phyloP scores from a whole-genome alignment of 2,797 vertebrate genomes.

The Protosalanx chinensis region DNA sequence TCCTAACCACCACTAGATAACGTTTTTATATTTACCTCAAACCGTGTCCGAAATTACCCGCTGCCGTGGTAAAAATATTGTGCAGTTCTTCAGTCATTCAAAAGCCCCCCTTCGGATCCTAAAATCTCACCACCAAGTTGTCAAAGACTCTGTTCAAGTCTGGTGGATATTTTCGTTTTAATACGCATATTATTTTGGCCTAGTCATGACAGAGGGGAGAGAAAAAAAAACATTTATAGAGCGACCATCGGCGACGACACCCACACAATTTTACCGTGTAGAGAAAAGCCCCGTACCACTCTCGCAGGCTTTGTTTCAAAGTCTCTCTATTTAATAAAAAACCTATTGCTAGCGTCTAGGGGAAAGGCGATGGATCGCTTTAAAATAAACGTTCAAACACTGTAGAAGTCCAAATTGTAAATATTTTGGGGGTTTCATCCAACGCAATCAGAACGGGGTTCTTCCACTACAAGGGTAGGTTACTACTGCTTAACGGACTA shows the following conservation, averaged over 20 bases:
- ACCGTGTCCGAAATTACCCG: background rate
- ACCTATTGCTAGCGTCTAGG: no score
- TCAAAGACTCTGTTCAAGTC: background rate
- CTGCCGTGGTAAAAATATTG: background rate
- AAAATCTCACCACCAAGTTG: slow-evolving; percentile 4
- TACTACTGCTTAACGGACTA: slow-evolving; percentile 1
- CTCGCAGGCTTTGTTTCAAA: slow-evolving; percentile 38
- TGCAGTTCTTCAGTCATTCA: slow-evolving; percentile 21
- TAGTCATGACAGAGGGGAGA: background rate
- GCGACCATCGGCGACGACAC: slow-evolving; percentile 17
- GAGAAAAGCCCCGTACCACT: slow-evolving; percentile 36
- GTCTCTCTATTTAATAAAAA: background rate
- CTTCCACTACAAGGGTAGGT: background rate
- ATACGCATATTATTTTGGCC: background rate
- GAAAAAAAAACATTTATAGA: background rate
- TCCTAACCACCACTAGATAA: background rate
- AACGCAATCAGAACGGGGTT: background rate
- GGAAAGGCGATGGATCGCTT: background rate
- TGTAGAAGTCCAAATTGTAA: background rate
- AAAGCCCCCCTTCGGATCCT: slow-evolving; percentile 23
- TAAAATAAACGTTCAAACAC: background rate
- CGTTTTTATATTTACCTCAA: background rate
- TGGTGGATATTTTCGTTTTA: background rate
- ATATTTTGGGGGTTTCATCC: background rate
- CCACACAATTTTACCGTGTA: slow-evolving; percentile 30